Evolutionary conservation across 2,888 invertebrate genomes (phyloP).

Genomic region (Yponomeuta cagnagella): DNA sequence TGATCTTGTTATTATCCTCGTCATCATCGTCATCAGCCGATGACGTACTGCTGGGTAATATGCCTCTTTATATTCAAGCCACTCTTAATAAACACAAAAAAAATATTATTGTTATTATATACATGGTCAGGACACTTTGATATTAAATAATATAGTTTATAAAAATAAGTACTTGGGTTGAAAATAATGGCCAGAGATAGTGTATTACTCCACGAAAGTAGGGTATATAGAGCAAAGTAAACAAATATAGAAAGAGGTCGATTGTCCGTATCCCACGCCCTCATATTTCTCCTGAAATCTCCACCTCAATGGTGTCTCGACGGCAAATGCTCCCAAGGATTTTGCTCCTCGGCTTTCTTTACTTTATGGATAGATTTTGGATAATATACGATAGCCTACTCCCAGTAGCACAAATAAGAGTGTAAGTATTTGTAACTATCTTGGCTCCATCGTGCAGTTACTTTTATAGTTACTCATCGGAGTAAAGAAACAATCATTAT

Average conservation of each 20-base stretch:
- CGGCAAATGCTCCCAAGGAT: constrained; percentile 18
- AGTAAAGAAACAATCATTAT: not conserved
- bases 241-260: constrained; percentile 12
- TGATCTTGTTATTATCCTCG: too few species aligned
- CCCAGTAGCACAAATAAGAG: not conserved
- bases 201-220: constrained; percentile 6
- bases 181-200: constrained; percentile 7
- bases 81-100: too few species aligned
- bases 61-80: too few species aligned
- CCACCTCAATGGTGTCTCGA: constrained; percentile 19
- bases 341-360: constrained; percentile 16
- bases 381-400: constrained; percentile 15
- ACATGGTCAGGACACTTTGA: too few species aligned
- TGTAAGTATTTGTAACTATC: not conserved
- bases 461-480: not conserved
- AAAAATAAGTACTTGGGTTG: not conserved
- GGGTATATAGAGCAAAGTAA: not conserved
- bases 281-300: constrained; percentile 21
- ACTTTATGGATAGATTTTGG: constrained; percentile 17
- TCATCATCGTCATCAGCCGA: too few species aligned
- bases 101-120: too few species aligned
- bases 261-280: constrained; percentile 18
- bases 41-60: too few species aligned
- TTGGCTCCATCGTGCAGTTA: not conserved
- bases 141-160: too few species aligned